Evolutionary conservation across 2,113 vertebrate genomes (phyloP), one percentile per base, ranked within the genome.

Genomic region (Delphinus delphis): DNA sequence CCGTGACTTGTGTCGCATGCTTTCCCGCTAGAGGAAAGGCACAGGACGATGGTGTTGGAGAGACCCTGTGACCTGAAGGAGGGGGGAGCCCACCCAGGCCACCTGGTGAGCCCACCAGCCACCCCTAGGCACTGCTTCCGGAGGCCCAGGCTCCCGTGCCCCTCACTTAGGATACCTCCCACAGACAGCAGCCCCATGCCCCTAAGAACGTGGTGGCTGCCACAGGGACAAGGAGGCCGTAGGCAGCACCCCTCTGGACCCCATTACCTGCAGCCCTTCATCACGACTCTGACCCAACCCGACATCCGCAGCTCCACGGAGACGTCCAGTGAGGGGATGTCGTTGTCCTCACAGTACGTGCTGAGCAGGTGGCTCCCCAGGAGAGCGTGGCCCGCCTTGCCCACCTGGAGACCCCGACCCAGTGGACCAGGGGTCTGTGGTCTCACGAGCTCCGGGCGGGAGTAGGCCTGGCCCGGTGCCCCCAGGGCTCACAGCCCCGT

Each of bases 1-100:
- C 44, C 0, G 0, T 1, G 8, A 28, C 74, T 14, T 17, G 62
- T 23, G 14, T 15, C 18, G 1, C 0, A 0, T 0, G 18, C 60
- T 28, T 38, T 50, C 60, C 26, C 15, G 0, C 36, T 9, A 9
- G 15, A 38, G 58, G 62, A 79, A 38, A 38, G 28, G 13, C 44
- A 23, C 8, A 12, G 36, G 63, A 14, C 0, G 2, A 5, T 10
- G 53, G 23, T 1, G 0, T 2, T 41, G 17, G 82, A 62, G 44
- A 38, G 36, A 31, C 9, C 1, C 28, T 1, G 47, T 3, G 36
- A 31, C 50, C 41, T 62, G 60, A 5, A 14, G 15, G 25, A 41
- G 25, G 3, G 12, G 33, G 31, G 15, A 10, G 7, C 50, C 41
- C 9, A 2, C 12, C 3, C 0, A 17, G 65, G 50, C n/a, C 12